A percentile compares a stretch with the other conserved stretches of the same genome.
Conservation (phyloP, 2,888 invertebrate species). For the Lymantria dispar region DNA sequence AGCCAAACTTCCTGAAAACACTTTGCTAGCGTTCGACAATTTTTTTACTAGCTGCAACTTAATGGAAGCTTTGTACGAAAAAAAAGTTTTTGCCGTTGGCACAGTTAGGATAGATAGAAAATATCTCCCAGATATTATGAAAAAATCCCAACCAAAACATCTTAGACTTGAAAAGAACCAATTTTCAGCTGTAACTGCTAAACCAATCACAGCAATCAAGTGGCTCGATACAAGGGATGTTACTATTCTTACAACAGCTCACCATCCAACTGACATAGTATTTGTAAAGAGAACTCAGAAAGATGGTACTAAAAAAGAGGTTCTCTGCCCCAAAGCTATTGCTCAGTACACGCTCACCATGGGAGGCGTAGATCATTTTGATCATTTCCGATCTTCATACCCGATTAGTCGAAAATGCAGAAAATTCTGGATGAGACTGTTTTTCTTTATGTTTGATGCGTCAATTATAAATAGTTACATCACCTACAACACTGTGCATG, state of each 20-base stretch:
- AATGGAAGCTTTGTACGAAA: conserved; percentile 9
- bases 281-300: conserved; percentile 22
- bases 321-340: conserved; percentile 20
- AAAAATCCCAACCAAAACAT: conserved; percentile 8
- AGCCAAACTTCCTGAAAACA: conserved; percentile 9
- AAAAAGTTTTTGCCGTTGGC: conserved; percentile 8
- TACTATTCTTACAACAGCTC: conserved; percentile 30
- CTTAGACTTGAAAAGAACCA: conserved; percentile 32
- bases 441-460: conserved; percentile 3
- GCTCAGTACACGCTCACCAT: conserved; percentile 21
- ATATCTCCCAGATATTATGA: conserved; percentile 12
- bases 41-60: conserved; percentile 10
- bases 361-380: conserved; percentile 16
- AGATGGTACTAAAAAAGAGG: conserved; percentile 17
- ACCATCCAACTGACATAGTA: conserved; percentile 17
- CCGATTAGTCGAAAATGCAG: not conserved
- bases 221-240: conserved; percentile 29
- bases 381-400: conserved; percentile 14
- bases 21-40: conserved; percentile 11
- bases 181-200: conserved; percentile 33
- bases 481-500: conserved; percentile 2
- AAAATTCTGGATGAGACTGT: conserved; percentile 2
- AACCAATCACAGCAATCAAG: conserved; percentile 34
- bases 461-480: conserved; percentile 14
- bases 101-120: conserved; percentile 10